phyloP scores from a whole-genome alignment of 2,113 vertebrate species.

The Serinus canaria region DNA sequence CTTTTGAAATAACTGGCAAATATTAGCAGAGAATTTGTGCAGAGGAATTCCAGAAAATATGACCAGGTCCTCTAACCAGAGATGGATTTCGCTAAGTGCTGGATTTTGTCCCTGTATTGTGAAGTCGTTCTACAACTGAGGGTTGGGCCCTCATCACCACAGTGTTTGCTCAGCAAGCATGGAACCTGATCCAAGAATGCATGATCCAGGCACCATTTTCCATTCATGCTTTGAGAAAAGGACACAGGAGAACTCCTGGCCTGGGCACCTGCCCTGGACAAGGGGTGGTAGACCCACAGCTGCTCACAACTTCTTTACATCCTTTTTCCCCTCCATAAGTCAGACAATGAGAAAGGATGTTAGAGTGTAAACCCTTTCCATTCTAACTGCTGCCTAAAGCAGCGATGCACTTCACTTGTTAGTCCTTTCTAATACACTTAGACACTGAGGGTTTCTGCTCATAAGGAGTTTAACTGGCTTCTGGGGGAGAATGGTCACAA shows the following conservation, averaged over 20 bases:
- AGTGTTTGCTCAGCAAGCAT: neutral
- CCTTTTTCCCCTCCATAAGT: neutral
- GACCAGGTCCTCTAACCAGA: neutral
- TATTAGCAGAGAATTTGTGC: neutral
- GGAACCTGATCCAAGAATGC: neutral
- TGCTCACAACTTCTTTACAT: neutral
- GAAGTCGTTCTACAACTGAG: neutral
- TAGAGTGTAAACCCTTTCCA: neutral
- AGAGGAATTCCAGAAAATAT: neutral
- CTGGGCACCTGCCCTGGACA: neutral
- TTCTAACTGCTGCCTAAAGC: neutral
- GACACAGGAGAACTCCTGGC: neutral
- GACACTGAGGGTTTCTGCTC: neutral
- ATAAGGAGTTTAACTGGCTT: neutral
- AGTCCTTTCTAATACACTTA: neutral
- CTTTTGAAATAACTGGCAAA: neutral
- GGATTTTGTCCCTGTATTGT: neutral
- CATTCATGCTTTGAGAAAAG: neutral
- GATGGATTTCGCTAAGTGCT: neutral
- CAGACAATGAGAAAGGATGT: neutral
- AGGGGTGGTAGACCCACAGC: neutral
- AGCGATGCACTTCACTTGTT: neutral
- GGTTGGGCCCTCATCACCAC: neutral
- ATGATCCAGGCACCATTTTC: accelerated
- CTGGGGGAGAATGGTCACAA: neutral